Base-by-base conservation (phyloP, 1,140 invertebrate genomes). In the Conus ventricosus region DNA sequence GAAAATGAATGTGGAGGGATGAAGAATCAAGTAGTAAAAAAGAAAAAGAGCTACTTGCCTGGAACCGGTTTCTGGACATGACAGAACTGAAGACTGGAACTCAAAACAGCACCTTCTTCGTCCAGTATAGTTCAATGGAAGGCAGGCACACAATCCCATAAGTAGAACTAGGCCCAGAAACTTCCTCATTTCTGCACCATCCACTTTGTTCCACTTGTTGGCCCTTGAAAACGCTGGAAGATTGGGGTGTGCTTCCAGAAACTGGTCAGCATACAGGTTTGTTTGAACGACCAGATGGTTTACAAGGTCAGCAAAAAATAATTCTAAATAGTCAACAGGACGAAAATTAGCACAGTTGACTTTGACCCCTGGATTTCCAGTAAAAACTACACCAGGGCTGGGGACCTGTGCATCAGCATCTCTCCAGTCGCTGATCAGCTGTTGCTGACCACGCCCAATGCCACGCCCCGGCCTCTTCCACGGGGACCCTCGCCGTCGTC, bases 111-210 rank as follows among this genome's bases (percentile, higher is more conserved):
- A 81, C 13, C 39, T 81, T 81, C 13, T 51, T 81, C 10, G 10
- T 15, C 80, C 80, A 81, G 80, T 81, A 81, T 11, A 81, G 2
- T 17, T 81, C 80, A 53, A 53, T 81, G 6, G 27, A 17, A 15
- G 80, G 39, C 27, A 81, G 80, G 17, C 25, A 1, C 80, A 81
- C 80, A 81, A 81, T 81, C 80, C 80, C 80, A 81, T 81, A 1
- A 81, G 39, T 7, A 81, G 39, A 54, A 81, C 25, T 3, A 81
- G 8, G 80, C 25, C 80, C 8, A 81, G 80, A 27, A 81, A 81
- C 23, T 81, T 81, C 39, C 5, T 81, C 80, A 81, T 81, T 23
- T 81, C 80, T 27, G 15, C 27, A 10, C 11, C 25, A 53, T 81
- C 25, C 5, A 27, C 25, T 13, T 51, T 13, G 2, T 51, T 6